phyloP scores from a whole-genome alignment of 2,797 vertebrate species.

The Alauda arvensis region DNA sequence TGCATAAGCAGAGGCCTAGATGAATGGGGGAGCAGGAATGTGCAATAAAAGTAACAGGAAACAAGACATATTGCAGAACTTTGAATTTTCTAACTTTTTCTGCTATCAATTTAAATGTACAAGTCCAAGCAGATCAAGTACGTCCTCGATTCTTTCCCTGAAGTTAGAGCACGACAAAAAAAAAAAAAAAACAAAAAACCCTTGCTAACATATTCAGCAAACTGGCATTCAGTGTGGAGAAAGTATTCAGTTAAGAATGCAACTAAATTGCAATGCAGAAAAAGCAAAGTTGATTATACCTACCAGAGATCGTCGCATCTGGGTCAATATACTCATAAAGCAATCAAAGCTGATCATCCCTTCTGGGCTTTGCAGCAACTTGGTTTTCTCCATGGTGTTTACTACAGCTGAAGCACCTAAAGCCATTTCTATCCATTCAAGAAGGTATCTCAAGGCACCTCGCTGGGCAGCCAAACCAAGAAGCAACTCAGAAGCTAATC shows the following conservation, averaged over 20 bases:
- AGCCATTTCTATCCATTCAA: conserved; percentile 99
- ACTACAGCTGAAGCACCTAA: conserved; percentile 89
- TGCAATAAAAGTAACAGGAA: not conserved
- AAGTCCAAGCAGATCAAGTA: not conserved
- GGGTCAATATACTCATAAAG: conserved; percentile 95
- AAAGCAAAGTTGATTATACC: conserved; percentile 17
- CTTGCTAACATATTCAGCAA: not conserved
- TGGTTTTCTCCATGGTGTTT: conserved; percentile 85
- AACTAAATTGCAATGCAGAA: not conserved
- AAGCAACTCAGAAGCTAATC: conserved; percentile 91
- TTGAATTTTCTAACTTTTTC: not conserved
- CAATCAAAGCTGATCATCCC: conserved; percentile 97
- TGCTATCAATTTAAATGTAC: not conserved
- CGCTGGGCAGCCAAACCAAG: conserved; percentile 92
- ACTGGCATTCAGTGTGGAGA: not conserved
- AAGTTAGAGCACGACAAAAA: not conserved
- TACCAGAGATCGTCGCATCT: conserved; percentile 96
- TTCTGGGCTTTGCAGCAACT: conserved; percentile 79
- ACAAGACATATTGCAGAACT: not conserved
- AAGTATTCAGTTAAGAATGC: not conserved
- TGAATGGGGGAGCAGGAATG: not conserved
- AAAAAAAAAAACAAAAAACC: not conserved
- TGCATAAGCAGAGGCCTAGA: not conserved
- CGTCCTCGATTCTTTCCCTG: not conserved
- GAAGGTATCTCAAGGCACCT: conserved; percentile 91